These are phyloP conservation scores for Brachypodius melanocephalos DNA, from an alignment of 2,113 vertebrate species.

Conservation along the genomic window DNA sequence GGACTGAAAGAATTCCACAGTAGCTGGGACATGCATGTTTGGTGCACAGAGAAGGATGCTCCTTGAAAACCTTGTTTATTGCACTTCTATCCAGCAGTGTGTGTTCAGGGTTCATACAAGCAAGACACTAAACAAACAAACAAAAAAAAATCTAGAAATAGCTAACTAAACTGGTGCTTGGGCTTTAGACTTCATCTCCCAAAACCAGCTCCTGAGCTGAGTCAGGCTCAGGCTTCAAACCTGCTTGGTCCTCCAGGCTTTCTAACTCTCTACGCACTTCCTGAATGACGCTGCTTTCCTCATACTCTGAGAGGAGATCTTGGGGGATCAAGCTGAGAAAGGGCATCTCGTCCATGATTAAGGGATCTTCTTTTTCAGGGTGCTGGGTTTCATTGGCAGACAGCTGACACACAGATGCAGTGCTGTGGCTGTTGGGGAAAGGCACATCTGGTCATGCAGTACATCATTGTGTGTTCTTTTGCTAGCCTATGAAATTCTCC, in stretches of 20 bases:
- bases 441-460: neutral
- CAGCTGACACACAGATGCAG: conserved; percentile 63
- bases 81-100: conserved; percentile 59
- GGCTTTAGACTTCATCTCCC: conserved; percentile 67
- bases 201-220: conserved; percentile 2
- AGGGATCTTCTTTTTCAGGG: neutral
- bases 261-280: conserved; percentile 70
- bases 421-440: conserved; percentile 62
- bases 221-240: neutral
- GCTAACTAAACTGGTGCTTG: neutral
- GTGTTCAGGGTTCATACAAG: conserved; percentile 1
- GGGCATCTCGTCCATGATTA: conserved; percentile 8
- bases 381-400: conserved; percentile 11
- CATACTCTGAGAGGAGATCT: conserved; percentile 14
- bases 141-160: neutral
- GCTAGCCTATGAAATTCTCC: neutral
- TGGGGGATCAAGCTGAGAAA: conserved; percentile 47
- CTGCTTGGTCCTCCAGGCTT: conserved; percentile 55
- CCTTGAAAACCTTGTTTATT: conserved; percentile 48
- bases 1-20: neutral
- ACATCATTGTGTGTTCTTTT: neutral
- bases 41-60: neutral
- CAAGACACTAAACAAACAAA: conserved; percentile 23
- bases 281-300: conserved; percentile 56
- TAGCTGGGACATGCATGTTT: neutral